phyloP scores from a whole-genome alignment of 2,113 vertebrate species.

The Vidua chalybeata region DNA sequence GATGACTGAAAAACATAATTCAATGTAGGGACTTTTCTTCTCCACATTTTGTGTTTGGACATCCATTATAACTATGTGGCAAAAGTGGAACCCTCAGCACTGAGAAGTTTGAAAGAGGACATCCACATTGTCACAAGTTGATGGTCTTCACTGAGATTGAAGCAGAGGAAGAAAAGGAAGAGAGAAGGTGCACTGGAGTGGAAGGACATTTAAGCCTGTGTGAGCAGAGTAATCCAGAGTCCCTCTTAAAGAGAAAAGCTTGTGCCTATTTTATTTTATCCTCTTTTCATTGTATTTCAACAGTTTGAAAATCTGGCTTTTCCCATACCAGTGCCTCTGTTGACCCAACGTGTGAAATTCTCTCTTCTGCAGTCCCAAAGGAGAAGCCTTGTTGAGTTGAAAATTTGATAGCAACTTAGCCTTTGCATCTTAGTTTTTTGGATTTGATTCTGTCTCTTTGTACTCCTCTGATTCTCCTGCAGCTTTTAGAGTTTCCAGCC shows the following conservation, averaged over 20 bases:
- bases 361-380: neutral
- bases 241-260: neutral
- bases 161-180: neutral
- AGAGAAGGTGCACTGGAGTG: neutral
- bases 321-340: neutral
- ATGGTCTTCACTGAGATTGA: neutral
- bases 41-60: neutral
- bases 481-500: neutral
- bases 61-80: rapidly evolving
- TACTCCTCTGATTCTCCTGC: neutral
- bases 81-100: neutral
- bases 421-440: neutral
- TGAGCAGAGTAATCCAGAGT: neutral
- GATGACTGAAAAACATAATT: neutral
- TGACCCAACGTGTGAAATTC: neutral
- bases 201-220: neutral
- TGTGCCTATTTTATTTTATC: neutral
- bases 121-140: neutral
- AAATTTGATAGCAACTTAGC: neutral
- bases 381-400: neutral
- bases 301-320: neutral
- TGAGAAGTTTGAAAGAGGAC: neutral
- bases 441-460: neutral
- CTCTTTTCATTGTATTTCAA: neutral
- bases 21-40: neutral